A percentile compares a stretch with the other conserved stretches of the same genome.
These are phyloP conservation scores for Tribolium freemani DNA, from an alignment of 2,888 invertebrate species.

Conservation along the genomic window DNA sequence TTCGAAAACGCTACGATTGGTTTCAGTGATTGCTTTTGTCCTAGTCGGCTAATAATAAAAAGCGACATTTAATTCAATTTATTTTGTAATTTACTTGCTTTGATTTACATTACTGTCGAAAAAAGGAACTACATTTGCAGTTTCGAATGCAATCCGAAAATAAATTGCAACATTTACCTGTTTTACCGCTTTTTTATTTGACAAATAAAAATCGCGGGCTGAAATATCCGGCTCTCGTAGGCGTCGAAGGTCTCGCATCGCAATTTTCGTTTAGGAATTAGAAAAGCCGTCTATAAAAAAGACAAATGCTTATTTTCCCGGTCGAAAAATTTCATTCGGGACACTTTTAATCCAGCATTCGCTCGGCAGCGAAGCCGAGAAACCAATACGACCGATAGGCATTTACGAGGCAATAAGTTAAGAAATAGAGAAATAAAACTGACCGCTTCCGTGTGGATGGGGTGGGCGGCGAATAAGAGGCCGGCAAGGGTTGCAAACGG, in stretches of 20 bases:
- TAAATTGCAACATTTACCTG: constrained; percentile 31
- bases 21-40: constrained; percentile 49
- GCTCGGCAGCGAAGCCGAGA: constrained; percentile 29
- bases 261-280: not conserved
- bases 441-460: constrained; percentile 92
- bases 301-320: constrained; percentile 34
- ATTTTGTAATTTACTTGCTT: constrained; percentile 43
- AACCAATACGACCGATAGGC: constrained; percentile 50
- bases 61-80: constrained; percentile 47
- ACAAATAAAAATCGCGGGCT: not conserved
- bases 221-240: not conserved
- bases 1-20: constrained; percentile 54
- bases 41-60: constrained; percentile 47
- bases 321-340: constrained; percentile 40
- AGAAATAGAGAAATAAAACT: constrained; percentile 67
- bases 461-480: constrained; percentile 86
- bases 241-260: not conserved
- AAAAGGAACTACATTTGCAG: constrained; percentile 6
- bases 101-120: constrained; percentile 29
- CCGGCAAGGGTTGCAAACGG: constrained; percentile 82
- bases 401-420: constrained; percentile 51
- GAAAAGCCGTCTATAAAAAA: constrained; percentile 22
- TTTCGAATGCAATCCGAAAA: constrained; percentile 8
- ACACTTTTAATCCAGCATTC: constrained; percentile 43
- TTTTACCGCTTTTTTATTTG: not conserved